Evolutionary conservation across 2,888 invertebrate genomes (phyloP), one percentile per base, ranked within the genome.

Genomic region (Heteropelma amictum): DNA sequence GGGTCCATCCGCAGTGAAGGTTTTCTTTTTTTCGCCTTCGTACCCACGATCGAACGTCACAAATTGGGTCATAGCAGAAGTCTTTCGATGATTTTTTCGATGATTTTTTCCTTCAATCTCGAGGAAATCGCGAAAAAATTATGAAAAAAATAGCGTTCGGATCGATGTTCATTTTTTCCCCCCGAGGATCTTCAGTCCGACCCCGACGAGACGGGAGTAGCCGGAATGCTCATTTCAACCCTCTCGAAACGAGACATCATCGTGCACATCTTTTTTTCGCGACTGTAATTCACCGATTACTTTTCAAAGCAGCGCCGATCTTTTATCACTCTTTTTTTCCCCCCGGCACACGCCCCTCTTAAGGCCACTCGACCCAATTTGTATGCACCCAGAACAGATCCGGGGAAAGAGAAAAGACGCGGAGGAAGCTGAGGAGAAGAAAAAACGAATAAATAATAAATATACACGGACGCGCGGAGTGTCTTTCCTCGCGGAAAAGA

Each of bases 401-500:
- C 12, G 10, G n/a, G 6, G 35, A 19, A 26, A 14, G 49, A 28
- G n/a, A 12, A 47, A 23, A 47, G 19, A 21, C 10, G 23, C 7
- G 23, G 26, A 14, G 14, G 17, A 51, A 51, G 28, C 19, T 33
- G 54, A 54, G 35, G 12, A 14, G 54, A 1, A 30, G 28, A n/a
- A 42, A 58, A 60, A 61, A 14, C n/a, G 28, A 40, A 10, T 26
- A 40, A 63, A 19, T 33, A 38, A 26, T 26, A 40, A 38, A 10
- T 19, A 64, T 28, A 26, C 1, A 19, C 10, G 33, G 1, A 19
- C 19, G 21, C 23, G n/a, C n/a, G n/a, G 49, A 60, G 60, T 60
- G 38, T 51, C 35, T 64, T 64, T 64, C 51, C 4, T n/a, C n/a
- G n/a, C n/a, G n/a, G n/a, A n/a, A 53, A 14, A n/a, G 38, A 21